Evolutionary conservation across 2,888 invertebrate species (phyloP).

Genomic region (Noctua comes): DNA sequence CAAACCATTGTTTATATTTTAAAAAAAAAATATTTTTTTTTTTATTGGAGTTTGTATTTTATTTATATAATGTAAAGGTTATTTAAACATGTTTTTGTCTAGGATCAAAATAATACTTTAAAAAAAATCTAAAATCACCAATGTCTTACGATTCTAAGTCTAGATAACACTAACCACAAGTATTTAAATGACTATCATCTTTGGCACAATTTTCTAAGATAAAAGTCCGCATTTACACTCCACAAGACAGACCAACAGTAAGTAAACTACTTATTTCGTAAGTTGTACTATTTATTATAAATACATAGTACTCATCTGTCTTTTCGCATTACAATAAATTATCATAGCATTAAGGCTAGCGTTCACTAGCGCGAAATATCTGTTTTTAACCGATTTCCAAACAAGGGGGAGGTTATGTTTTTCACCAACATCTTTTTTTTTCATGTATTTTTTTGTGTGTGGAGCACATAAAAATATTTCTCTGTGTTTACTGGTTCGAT

Average conservation of each 20-base stretch:
- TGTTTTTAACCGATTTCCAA: background rate
- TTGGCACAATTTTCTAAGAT: background rate
- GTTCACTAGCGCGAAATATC: background rate
- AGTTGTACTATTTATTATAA: constrained; percentile 24
- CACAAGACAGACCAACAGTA: background rate
- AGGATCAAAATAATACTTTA: background rate
- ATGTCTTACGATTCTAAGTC: no score
- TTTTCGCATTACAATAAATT: constrained; percentile 24
- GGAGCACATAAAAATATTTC: no score
- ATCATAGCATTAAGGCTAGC: constrained; percentile 20
- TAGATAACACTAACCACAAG: background rate
- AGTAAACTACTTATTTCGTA: constrained; percentile 12
- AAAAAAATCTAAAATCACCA: background rate
- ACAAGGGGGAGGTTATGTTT: background rate
- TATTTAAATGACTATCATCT: background rate
- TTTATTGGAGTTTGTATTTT: background rate
- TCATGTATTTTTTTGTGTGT: background rate
- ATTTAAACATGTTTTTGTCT: background rate
- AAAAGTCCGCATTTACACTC: background rate
- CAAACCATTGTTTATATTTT: constrained; percentile 27
- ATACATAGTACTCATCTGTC: background rate
- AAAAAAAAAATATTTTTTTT: background rate
- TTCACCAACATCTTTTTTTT: background rate
- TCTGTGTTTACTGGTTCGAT: background rate
- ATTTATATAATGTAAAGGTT: background rate